These are phyloP conservation scores for Drosophila athabasca DNA, from an alignment of 1,140 invertebrate species.

Conservation along the genomic window DNA sequence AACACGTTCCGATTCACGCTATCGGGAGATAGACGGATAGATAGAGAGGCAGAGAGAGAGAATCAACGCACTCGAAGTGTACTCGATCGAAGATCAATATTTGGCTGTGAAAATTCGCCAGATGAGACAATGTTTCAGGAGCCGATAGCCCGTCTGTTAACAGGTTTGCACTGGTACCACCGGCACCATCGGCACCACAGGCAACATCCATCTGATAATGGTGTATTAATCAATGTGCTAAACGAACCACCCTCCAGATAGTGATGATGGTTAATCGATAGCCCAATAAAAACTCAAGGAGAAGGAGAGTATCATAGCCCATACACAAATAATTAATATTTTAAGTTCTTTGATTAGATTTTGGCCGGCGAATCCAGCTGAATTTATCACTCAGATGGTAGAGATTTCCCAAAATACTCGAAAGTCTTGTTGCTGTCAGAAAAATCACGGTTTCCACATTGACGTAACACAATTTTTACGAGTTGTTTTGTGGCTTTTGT, in stretches of 20 bases:
- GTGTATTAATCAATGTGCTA: constrained; percentile 32
- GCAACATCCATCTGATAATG: constrained; percentile 28
- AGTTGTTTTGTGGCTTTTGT: constrained; percentile 4
- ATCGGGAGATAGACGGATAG: too few relatives aligned
- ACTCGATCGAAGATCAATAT: constrained; percentile 13
- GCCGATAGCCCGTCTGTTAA: constrained; percentile 2
- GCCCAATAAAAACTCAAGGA: too few relatives aligned
- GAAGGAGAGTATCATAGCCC: too few relatives aligned
- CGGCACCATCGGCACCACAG: background rate
- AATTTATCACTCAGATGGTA: too few relatives aligned
- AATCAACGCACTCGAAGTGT: background rate
- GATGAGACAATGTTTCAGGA: background rate
- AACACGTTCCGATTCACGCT: background rate
- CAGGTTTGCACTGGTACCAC: constrained; percentile 43
- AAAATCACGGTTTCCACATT: too few relatives aligned
- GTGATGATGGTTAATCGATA: too few relatives aligned
- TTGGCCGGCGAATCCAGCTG: too few relatives aligned
- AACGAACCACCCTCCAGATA: constrained; percentile 1
- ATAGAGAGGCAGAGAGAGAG: too few relatives aligned
- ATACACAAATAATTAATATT: too few relatives aligned
- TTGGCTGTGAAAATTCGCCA: constrained; percentile 31
- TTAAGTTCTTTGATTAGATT: too few relatives aligned
- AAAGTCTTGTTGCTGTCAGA: too few relatives aligned
- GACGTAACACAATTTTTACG: background rate
- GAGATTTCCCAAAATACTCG: too few relatives aligned